phyloP scores from a whole-genome alignment of 2,797 vertebrate species.

The Danio albolineatus region DNA sequence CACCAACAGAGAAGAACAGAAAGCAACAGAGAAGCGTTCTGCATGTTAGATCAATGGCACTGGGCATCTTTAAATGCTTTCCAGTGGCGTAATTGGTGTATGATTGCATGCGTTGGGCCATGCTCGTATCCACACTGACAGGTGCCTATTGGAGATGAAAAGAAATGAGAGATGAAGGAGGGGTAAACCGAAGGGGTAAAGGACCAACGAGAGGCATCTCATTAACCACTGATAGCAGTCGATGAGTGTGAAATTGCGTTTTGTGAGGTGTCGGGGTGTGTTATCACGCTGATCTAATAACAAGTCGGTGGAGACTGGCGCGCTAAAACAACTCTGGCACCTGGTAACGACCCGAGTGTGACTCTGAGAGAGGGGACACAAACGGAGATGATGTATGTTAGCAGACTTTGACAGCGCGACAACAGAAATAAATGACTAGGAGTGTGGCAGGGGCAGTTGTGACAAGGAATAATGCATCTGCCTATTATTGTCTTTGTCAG shows the following conservation, averaged over 20 bases:
- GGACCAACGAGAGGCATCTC: slow-evolving; percentile 54
- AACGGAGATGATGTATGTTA: slow-evolving; percentile 68
- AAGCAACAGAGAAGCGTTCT: slow-evolving; percentile 11
- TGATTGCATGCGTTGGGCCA: slow-evolving; percentile 54
- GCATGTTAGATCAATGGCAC: slow-evolving; percentile 42
- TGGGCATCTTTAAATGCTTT: slow-evolving; percentile 24
- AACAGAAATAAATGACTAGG: slow-evolving; percentile 51
- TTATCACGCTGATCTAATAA: slow-evolving; percentile 59
- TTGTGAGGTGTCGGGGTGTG: slow-evolving; percentile 57
- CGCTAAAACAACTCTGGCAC: slow-evolving; percentile 73
- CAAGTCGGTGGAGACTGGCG: slow-evolving; percentile 25
- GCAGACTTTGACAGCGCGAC: slow-evolving; percentile 62
- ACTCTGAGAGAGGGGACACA: slow-evolving; percentile 66
- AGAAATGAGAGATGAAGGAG: slow-evolving; percentile 53
- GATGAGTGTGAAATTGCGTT: slow-evolving; percentile 57
- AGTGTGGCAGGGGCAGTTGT: slow-evolving; percentile 13
- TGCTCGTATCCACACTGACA: slow-evolving; percentile 53
- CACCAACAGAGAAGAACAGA: neutral
- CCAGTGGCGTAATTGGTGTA: slow-evolving; percentile 48
- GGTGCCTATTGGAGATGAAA: slow-evolving; percentile 54
- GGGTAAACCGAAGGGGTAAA: slow-evolving; percentile 43
- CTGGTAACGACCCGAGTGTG: slow-evolving; percentile 68
- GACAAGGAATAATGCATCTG: slow-evolving; percentile 30
- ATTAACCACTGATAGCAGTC: slow-evolving; percentile 51
- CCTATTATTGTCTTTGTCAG: slow-evolving; percentile 7